Base-by-base conservation (phyloP, 2,888 invertebrate species). In the Napeogenes sylphis region DNA sequence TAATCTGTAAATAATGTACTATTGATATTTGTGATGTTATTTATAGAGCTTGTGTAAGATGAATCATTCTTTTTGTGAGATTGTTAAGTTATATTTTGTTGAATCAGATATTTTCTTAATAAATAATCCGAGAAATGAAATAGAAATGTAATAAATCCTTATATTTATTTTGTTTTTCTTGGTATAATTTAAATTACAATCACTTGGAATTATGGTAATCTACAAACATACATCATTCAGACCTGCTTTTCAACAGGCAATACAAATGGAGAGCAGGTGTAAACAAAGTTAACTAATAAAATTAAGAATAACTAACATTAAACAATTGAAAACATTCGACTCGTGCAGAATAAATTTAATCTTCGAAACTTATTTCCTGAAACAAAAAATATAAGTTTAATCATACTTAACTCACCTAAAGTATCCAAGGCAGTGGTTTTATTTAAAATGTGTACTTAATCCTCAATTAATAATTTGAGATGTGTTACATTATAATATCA, bases 1-100 rank as follows among this genome's bases (percentile, higher is more conserved):
- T 64, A 76, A 72, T 74, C 71, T 88, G 87, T 88, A 87, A 84
- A 87, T 87, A 87, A 82, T 89, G 86, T 87, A 87, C 75, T 83
- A 83, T 82, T 61, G 79, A 80, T 79, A 82, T 82, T 83, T 84
- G 80, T 82, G 79, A 80, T 82, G 78, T 76, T 75, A 75, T 81
- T 83, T 75, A 74, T 75, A 71, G 70, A 80, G 77, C 77, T 78
- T 76, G 75, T 77, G 78, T 85, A 86, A 85, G 82, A 73, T 74
- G 70, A 78, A 75, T 77, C 75, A 75, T 71, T 58, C 58, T 35
- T 69, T 67, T 73, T 68, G 69, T 69, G 68, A 58, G 72, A 75
- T 67, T 67, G 42, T 61, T 64, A 73, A 70, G 66, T 71, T 69
- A 63, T 74, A 71, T 70, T 72, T 66, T 72, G 57, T 59, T 55